A percentile compares a stretch with the other conserved stretches of the same genome.
These are phyloP conservation scores for Sturmia bella DNA, from an alignment of 2,888 invertebrate genomes.

Conservation along the genomic window DNA sequence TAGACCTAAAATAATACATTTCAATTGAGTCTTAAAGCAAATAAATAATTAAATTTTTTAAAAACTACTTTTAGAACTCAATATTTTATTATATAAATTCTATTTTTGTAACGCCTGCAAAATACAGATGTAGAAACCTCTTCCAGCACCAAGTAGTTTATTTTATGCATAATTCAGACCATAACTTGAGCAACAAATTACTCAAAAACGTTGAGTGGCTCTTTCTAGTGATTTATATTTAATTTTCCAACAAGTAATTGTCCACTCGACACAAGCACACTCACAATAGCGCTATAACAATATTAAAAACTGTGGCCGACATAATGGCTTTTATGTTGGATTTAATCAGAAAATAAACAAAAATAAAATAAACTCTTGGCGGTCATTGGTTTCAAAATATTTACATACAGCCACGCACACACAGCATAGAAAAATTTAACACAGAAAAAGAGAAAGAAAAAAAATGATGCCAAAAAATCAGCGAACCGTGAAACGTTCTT, in stretches of 20 bases:
- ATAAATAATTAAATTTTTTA: too few species aligned
- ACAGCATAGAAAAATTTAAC: not conserved
- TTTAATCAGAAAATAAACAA: slow-evolving; percentile 65
- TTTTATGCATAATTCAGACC: too few species aligned
- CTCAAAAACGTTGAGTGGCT: not conserved
- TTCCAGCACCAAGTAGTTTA: too few species aligned
- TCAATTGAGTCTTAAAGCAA: too few species aligned
- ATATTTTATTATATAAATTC: too few species aligned
- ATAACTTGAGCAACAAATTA: not conserved
- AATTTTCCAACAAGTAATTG: not conserved
- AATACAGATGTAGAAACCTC: too few species aligned
- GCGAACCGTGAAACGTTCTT: slow-evolving; percentile 59
- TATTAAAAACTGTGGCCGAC: slow-evolving; percentile 43
- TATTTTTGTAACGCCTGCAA: too few species aligned
- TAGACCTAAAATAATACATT: too few species aligned
- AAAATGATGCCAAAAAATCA: slow-evolving; percentile 54
- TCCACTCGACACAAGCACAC: not conserved
- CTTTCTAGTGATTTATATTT: too few species aligned
- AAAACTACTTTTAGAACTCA: too few species aligned
- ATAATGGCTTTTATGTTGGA: slow-evolving; percentile 42
- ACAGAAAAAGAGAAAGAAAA: slow-evolving; percentile 2
- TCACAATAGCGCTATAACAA: slow-evolving; percentile 4
- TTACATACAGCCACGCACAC: slow-evolving; percentile 28
- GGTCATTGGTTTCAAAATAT: slow-evolving; percentile 69
- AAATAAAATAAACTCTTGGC: slow-evolving; percentile 70